Evolutionary conservation across 2,113 vertebrate genomes (phyloP).

Genomic region (Rhea americana): DNA sequence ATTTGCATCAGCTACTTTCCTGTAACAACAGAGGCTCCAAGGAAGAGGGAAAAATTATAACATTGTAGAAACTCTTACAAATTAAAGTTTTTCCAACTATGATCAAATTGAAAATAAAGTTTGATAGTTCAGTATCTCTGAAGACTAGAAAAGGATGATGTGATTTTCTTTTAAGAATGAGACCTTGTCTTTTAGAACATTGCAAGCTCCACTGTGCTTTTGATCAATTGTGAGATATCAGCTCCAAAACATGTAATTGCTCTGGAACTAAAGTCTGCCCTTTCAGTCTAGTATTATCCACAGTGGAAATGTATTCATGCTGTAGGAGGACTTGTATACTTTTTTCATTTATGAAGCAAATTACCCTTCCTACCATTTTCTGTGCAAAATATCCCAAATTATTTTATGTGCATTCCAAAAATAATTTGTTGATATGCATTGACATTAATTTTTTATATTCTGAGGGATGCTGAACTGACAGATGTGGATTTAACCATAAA

Average conservation of each 20-base stretch:
- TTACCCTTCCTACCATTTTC: not conserved
- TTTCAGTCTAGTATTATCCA: not conserved
- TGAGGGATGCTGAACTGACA: not conserved
- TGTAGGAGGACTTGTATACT: not conserved
- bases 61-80: not conserved
- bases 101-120: not conserved
- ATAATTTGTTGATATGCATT: not conserved
- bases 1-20: not conserved
- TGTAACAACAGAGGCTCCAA: not conserved
- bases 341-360: not conserved
- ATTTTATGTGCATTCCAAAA: not conserved
- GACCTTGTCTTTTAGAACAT: not conserved
- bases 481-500: conserved; percentile 2
- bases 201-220: conserved; percentile 4
- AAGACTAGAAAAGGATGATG: not conserved
- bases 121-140: not conserved
- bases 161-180: conserved; percentile 31
- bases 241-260: conserved; percentile 44
- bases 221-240: conserved; percentile 26
- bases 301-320: not conserved
- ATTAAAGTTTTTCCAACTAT: not conserved
- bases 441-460: not conserved
- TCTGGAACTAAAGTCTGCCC: conserved; percentile 38
- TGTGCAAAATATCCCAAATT: not conserved
- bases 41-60: not conserved